Evolutionary conservation across 2,113 vertebrate genomes (phyloP).

Genomic region (Microcebus tavaratra): DNA sequence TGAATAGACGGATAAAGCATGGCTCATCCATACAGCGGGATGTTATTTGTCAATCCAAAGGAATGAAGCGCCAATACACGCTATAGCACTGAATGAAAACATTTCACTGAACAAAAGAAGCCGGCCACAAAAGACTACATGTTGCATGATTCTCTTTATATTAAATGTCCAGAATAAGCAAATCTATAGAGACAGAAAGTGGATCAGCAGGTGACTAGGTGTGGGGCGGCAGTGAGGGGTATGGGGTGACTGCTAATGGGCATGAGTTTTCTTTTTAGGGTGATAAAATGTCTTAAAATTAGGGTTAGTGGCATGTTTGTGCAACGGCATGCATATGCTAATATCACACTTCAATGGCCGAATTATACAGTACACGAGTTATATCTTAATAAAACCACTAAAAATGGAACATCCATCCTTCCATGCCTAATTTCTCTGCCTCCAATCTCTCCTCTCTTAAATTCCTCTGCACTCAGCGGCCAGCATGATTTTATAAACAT

Average conservation of each 20-base stretch:
- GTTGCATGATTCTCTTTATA: not conserved
- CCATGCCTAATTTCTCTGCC: not conserved
- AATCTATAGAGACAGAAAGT: not conserved
- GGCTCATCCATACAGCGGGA: not conserved
- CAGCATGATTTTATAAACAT: not conserved
- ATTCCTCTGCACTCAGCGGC: not conserved
- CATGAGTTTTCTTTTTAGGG: not conserved
- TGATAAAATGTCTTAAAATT: not conserved
- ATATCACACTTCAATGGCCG: not conserved
- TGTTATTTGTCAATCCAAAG: not conserved
- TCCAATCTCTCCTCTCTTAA: not conserved
- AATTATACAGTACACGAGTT: not conserved
- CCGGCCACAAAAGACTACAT: not conserved
- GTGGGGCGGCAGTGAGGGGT: not conserved
- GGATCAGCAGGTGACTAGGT: no score
- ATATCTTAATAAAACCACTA: not conserved
- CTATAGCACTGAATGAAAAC: not conserved
- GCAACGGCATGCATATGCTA: not conserved
- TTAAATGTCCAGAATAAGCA: not conserved
- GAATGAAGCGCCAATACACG: not conserved
- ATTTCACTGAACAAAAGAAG: not conserved
- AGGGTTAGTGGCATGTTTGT: not conserved
- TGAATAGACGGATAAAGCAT: not conserved
- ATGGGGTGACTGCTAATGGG: not conserved
- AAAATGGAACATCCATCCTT: not conserved